Conservation (phyloP, 2,888 invertebrate genomes). For the Sesamia inferens region DNA sequence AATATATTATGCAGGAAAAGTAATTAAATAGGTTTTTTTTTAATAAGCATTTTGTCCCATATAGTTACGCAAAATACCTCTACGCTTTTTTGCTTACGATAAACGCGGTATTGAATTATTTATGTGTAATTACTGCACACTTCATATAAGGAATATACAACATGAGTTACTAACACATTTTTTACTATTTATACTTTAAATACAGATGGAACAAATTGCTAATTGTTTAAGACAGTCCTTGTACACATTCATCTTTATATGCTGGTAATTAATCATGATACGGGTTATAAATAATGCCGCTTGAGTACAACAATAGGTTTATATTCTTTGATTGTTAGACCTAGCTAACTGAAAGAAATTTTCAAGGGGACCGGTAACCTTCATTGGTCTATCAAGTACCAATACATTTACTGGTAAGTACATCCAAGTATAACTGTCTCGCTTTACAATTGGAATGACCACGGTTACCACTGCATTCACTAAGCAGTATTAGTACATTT, state of each 20-base stretch:
- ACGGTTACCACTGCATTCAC: slow-evolving; percentile 18
- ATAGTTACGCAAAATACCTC: slow-evolving; percentile 47
- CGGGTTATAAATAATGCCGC: slow-evolving; percentile 50
- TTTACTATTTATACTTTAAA: slow-evolving; percentile 59
- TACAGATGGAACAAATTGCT: slow-evolving; percentile 64
- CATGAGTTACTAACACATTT: slow-evolving; percentile 55
- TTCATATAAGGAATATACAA: slow-evolving; percentile 60
- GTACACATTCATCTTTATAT: slow-evolving; percentile 55
- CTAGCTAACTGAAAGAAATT: slow-evolving; percentile 6
- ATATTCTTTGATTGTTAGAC: slow-evolving; percentile 19
- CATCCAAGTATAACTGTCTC: neutral
- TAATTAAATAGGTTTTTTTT: slow-evolving; percentile 25
- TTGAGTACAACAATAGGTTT: slow-evolving; percentile 31
- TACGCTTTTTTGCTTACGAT: slow-evolving; percentile 52
- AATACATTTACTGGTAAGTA: neutral
- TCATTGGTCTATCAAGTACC: no score
- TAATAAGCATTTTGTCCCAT: slow-evolving; percentile 49
- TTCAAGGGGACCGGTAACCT: slow-evolving; percentile 10
- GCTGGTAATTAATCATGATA: slow-evolving; percentile 58
- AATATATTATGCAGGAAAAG: slow-evolving; percentile 42
- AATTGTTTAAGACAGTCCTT: slow-evolving; percentile 62
- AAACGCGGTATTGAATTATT: slow-evolving; percentile 67
- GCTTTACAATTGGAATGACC: slow-evolving; percentile 3
- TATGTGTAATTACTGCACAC: slow-evolving; percentile 66
- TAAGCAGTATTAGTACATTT: slow-evolving; percentile 23